Evolutionary conservation across 2,797 vertebrate species (phyloP), one percentile per base, ranked within the genome.

Genomic region (Mallotus villosus): DNA sequence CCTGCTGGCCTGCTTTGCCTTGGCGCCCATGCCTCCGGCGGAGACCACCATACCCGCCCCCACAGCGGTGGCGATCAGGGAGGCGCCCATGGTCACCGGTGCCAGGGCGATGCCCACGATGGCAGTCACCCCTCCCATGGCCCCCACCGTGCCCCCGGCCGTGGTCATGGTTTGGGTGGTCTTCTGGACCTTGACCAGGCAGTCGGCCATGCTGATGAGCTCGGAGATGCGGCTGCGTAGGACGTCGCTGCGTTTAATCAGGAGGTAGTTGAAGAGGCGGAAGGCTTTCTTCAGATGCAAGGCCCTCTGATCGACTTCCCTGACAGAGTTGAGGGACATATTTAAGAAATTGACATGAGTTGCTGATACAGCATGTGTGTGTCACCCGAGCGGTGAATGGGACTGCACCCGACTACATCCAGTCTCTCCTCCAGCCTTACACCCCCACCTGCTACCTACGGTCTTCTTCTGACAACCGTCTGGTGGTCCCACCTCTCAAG

Each of bases 101-200:
- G 90, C 89, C 14, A 94, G 71, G 58, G 72, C 81, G 0, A 93
- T 78, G 9, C 90, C 92, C 16, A 89, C 34, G 41, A 91, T 71
- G 0, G 88, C 84, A 0, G 87, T 76, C 68, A 89, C 82, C 5
- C 90, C 91, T 29, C 91, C 92, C 1, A 89, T 78, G 0, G 87
- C 84, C 0, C 91, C 88, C 0, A 87, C 83, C 7, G 90, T 84
- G 69, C 90, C 89, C n/a, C 91, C 92, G 0, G 86, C 80, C 0
- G 92, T 84, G 63, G 64, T 74, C 34, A 88, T 84, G 51, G 72
- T 80, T 76, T 85, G 91, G n/a, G 21, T 60, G 5, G 61, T 86
- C 83, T 86, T 87, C 75, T 86, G 74, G 2, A 81, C 58, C 70
- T 90, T 89, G 66, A 90, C 87, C 70, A 93, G 37, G 59, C 4